Evolutionary conservation across 1,140 invertebrate genomes (phyloP).

Genomic region (Hestina assimilis): DNA sequence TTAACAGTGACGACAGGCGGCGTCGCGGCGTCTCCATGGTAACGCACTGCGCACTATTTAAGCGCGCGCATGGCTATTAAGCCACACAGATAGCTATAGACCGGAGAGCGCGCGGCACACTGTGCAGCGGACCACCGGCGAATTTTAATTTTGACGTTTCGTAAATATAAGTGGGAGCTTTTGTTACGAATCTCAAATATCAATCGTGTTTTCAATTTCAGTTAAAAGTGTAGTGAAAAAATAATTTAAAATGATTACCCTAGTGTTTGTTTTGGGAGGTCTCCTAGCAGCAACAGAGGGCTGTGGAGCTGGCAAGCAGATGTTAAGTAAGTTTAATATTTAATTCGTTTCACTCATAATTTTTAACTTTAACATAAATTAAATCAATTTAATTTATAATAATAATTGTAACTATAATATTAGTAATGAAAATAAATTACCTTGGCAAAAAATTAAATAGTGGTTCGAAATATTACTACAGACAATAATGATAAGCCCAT

Average conservation of each 20-base stretch:
- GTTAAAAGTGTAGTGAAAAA: slow-evolving; percentile 69
- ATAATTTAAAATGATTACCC: slow-evolving; percentile 64
- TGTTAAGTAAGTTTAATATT: slow-evolving; percentile 61
- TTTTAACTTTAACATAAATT: background rate
- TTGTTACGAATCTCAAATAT: slow-evolving; percentile 74
- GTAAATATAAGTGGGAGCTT: slow-evolving; percentile 71
- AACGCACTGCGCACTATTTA: slow-evolving; percentile 54
- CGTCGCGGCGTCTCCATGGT: slow-evolving; percentile 66
- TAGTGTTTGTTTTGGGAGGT: slow-evolving; percentile 74
- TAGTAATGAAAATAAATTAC: no score
- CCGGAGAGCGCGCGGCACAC: slow-evolving; percentile 69
- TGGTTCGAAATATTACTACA: background rate
- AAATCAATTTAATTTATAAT: background rate
- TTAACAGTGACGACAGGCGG: slow-evolving; percentile 30
- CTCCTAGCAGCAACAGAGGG: slow-evolving; percentile 68
- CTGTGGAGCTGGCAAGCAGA: slow-evolving; percentile 63
- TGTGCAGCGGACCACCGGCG: slow-evolving; percentile 67
- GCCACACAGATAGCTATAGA: slow-evolving; percentile 55
- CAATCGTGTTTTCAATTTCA: slow-evolving; percentile 54
- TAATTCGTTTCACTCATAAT: background rate
- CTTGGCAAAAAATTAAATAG: no score
- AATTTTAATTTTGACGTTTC: slow-evolving; percentile 68
- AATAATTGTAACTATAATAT: no score
- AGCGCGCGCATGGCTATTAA: slow-evolving; percentile 37
- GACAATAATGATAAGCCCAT: background rate